These are phyloP conservation scores for Polydrusus pterygomalis DNA, from an alignment of 2,888 invertebrate species.

Conservation along the genomic window DNA sequence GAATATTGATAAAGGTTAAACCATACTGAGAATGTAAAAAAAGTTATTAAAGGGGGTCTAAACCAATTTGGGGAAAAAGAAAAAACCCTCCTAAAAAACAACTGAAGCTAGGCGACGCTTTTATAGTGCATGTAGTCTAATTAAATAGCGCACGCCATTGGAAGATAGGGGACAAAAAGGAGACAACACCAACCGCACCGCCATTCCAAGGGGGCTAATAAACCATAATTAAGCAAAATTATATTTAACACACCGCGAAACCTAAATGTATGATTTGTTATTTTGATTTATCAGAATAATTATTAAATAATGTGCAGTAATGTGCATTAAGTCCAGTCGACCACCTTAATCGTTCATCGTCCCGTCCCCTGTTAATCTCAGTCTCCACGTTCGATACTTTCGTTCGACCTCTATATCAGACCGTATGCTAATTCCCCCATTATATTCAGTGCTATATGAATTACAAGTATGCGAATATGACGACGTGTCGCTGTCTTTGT, in stretches of 20 bases:
- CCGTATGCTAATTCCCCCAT: constrained; percentile 73
- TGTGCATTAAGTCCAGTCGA: constrained; percentile 65
- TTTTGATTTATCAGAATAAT: constrained; percentile 74
- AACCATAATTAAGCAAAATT: constrained; percentile 72
- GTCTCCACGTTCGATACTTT: constrained; percentile 34
- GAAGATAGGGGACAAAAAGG: constrained; percentile 21
- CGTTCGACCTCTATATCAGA: constrained; percentile 62
- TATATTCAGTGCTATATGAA: constrained; percentile 73
- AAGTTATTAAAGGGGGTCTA: too few relatives aligned
- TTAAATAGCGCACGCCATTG: constrained; percentile 27
- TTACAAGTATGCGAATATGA: constrained; percentile 55
- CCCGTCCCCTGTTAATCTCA: constrained; percentile 36
- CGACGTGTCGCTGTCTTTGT: constrained; percentile 52
- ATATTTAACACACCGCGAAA: constrained; percentile 70
- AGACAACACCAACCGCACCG: constrained; percentile 26
- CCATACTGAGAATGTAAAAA: too few relatives aligned
- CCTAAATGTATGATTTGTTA: constrained; percentile 72
- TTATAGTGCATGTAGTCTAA: too few relatives aligned
- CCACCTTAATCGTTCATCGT: constrained; percentile 57
- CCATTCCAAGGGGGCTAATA: constrained; percentile 63
- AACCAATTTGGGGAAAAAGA: too few relatives aligned
- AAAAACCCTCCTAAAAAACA: too few relatives aligned
- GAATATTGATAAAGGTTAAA: too few relatives aligned
- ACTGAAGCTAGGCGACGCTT: too few relatives aligned
- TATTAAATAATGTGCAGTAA: constrained; percentile 71